Percentiles rank a stretch among this genome's conserved stretches.
phyloP scores from a whole-genome alignment of 1,140 invertebrate species.

The Procambarus virginalis region DNA sequence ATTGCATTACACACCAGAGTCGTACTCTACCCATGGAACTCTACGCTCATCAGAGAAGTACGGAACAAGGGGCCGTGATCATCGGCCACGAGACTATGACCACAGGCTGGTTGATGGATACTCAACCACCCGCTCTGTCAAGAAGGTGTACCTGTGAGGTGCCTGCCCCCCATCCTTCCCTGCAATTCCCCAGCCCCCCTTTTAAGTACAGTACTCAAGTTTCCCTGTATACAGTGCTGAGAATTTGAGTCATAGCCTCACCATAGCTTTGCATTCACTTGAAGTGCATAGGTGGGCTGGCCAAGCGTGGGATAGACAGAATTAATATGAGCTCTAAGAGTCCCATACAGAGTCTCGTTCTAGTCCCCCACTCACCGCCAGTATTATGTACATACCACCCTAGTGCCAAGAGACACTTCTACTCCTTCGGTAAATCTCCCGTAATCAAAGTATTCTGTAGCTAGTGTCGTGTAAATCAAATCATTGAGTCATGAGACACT shows the following conservation, averaged over 20 bases:
- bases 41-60: conserved; percentile 72
- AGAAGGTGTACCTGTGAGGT: conserved; percentile 93
- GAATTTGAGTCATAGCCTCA: conserved; percentile 72
- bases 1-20: conserved; percentile 69
- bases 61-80: conserved; percentile 87
- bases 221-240: conserved; percentile 77
- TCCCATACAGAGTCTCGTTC: conserved; percentile 35
- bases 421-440: conserved; percentile 53
- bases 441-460: conserved; percentile 68
- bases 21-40: conserved; percentile 70
- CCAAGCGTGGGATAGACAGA: conserved; percentile 42
- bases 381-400: conserved; percentile 68
- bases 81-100: conserved; percentile 74
- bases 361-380: conserved; percentile 62
- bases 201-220: conserved; percentile 76
- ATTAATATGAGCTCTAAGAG: not conserved
- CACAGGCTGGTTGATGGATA: conserved; percentile 79
- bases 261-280: conserved; percentile 43
- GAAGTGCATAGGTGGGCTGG: conserved; percentile 52
- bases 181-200: conserved; percentile 73
- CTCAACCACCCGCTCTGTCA: conserved; percentile 91
- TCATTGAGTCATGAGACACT: conserved; percentile 53
- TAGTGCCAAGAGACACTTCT: conserved; percentile 68
- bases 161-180: conserved; percentile 74
- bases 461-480: conserved; percentile 66